Evolutionary conservation across 2,888 invertebrate species (phyloP).

Genomic region (Rhamphomyia laevipes): DNA sequence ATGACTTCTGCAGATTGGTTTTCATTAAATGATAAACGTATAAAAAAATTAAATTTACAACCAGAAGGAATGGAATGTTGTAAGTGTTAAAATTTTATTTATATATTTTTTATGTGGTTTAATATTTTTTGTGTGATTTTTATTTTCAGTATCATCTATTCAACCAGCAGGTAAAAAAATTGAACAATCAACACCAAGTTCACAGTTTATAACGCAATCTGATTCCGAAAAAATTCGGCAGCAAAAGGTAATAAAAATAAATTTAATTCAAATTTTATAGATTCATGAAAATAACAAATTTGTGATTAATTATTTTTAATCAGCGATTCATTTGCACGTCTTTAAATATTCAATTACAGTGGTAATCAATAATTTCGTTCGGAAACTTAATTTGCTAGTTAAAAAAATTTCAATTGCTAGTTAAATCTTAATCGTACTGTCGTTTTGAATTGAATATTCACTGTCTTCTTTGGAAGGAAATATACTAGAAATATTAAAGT

Average conservation of each 20-base stretch:
- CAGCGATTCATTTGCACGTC: no score
- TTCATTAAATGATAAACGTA: slow-evolving; percentile 47
- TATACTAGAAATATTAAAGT: no score
- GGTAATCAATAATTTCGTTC: no score
- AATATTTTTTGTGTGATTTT: neutral
- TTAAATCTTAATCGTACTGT: no score
- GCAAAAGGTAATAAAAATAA: slow-evolving; percentile 38
- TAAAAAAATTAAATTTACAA: slow-evolving; percentile 58
- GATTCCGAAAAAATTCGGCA: slow-evolving; percentile 41
- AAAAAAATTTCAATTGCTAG: no score
- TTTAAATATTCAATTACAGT: no score
- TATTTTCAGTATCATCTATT: slow-evolving; percentile 30
- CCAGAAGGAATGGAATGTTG: slow-evolving; percentile 80
- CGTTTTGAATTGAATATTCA: no score
- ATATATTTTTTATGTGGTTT: neutral
- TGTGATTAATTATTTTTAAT: no score
- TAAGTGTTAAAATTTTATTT: slow-evolving; percentile 39
- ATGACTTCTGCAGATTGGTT: slow-evolving; percentile 72
- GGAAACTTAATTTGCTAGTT: no score
- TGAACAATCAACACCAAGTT: slow-evolving; percentile 17
- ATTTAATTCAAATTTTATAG: neutral
- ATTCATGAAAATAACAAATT: no score
- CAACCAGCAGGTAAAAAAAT: slow-evolving; percentile 27
- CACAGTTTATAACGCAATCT: slow-evolving; percentile 25
- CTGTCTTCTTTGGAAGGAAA: no score